Evolutionary conservation across 2,888 invertebrate genomes (phyloP), one percentile per base, ranked within the genome.

Genomic region (Lasioglossum oenotherae): DNA sequence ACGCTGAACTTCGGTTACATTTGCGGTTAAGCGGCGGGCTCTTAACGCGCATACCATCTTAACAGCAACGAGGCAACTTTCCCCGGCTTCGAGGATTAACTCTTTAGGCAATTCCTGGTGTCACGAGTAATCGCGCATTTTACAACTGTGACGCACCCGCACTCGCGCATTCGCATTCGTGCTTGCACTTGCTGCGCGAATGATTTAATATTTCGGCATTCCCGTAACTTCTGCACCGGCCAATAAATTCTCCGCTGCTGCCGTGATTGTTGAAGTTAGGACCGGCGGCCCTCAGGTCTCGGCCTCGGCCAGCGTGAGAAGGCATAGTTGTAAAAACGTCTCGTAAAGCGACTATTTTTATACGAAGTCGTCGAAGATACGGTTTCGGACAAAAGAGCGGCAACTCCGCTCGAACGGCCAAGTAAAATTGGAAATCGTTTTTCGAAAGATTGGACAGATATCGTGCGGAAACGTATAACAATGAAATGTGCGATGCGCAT

Each of bases 11-110:
- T 91, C 91, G 81, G 91, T 87, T 86, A 89, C 91, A 90, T 90
- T 90, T 85, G 92, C 89, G 92, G 91, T 87, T 92, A 91, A 89
- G 87, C 91, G 85, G 38, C 82, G 84, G 75, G 74, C 85, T 87
- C 87, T 87, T 90, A 90, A 87, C 85, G 90, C 85, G 74, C 84
- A 46, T 53, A 80, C 84, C 85, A 60, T 81, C 86, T 88, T 85
- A 80, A 80, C 82, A 75, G 85, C 78, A 76, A 53, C 78, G 71
- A 77, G 67, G 85, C 83, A 92, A 91, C 89, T 92, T 92, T 86
- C 87, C 64, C 81, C 86, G 79, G 53, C 86, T 85, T 74, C 76
- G 71, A 73, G 87, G 89, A 89, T 91, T 91, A 89, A 89, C 90
- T 88, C 88, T 90, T 89, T 87, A 83, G 85, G 78, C 82, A 86